phyloP scores from a whole-genome alignment of 2,888 invertebrate genomes.

The Protodeltote pygarga region DNA sequence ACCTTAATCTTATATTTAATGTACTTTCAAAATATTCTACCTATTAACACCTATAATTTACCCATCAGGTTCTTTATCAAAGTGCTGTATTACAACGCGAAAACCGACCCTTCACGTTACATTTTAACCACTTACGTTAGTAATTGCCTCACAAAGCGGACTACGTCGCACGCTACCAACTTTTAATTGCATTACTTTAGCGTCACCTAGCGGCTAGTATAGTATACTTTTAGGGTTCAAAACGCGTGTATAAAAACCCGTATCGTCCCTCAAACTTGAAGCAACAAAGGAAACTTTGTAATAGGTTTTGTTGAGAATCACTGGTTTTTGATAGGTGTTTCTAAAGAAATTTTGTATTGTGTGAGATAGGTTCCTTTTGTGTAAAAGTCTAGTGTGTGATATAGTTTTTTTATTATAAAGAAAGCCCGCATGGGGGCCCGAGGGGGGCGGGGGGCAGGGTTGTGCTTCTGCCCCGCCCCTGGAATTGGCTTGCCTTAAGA shows the following conservation, averaged over 20 bases:
- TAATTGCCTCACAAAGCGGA: conserved; percentile 44
- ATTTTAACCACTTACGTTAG: conserved; percentile 40
- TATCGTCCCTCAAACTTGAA: conserved; percentile 13
- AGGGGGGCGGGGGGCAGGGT: too few relatives aligned
- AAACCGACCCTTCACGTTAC: conserved; percentile 16
- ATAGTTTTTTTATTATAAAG: too few relatives aligned
- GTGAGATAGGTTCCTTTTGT: too few relatives aligned
- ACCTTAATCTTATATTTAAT: too few relatives aligned
- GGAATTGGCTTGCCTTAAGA: too few relatives aligned
- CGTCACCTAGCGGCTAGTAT: conserved; percentile 18
- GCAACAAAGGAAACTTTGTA: conserved; percentile 34
- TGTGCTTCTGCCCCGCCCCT: too few relatives aligned
- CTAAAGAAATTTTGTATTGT: neutral
- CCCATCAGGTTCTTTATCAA: too few relatives aligned
- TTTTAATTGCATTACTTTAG: conserved; percentile 55
- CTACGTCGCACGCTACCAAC: conserved; percentile 47
- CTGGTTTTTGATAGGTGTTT: conserved; percentile 15
- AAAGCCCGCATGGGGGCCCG: too few relatives aligned
- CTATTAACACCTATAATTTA: neutral
- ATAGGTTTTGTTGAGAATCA: conserved; percentile 32
- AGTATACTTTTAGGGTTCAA: conserved; percentile 26
- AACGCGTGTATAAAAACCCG: conserved; percentile 26
- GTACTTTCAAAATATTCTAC: too few relatives aligned
- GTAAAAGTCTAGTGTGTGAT: too few relatives aligned
- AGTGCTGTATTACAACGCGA: conserved; percentile 8